Evolutionary conservation across 2,888 invertebrate species (phyloP), one percentile per base, ranked within the genome.

Genomic region (Lithophane semibrunnea): DNA sequence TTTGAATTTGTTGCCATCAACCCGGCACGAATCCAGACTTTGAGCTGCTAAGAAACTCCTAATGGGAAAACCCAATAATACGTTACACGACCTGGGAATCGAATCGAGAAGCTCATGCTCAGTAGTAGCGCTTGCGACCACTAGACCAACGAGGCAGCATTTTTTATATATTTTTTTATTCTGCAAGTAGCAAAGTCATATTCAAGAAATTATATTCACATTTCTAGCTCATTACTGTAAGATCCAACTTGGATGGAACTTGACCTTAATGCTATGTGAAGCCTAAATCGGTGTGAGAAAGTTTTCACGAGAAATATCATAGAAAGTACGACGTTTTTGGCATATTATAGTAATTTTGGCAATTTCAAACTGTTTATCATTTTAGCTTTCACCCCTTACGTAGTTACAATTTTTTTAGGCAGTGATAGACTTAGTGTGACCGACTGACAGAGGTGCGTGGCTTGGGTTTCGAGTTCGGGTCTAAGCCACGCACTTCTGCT

Each of bases 221-320:
- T 78, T 78, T 68, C 13, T 37, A 74, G 29, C 79, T 77, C 37
- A 70, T 80, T 74, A 77, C 44, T 64, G 52, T 75, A n/a, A 77
- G 37, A n/a, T 24, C 29, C 29, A 29, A 29, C 29, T 29, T 29
- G 29, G 29, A 29, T 72, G 13, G 58, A 77, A 80, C 47, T 60
- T 83, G 86, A 86, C 86, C 84, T 49, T 64, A 80, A 87, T 87
- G 83, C 56, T 66, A 73, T 5, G 13, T 75, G 73, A 75, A 87
- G 75, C 80, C 58, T 71, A 71, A 83, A 86, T 37, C 12, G n/a
- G 4, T 16, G 12, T 58, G 73, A 72, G 85, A 79, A 85, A 85
- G 85, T 83, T 77, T 73, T 58, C 21, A 44, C 42, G 18, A 56
- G 63, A 70, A 47, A 66, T 63, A 76, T 37, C 58, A 54, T 75